Percentiles rank a stretch among this genome's conserved stretches.
These are phyloP conservation scores for Drosophila mayaguana DNA, from an alignment of 2,888 invertebrate genomes.

Conservation along the genomic window DNA sequence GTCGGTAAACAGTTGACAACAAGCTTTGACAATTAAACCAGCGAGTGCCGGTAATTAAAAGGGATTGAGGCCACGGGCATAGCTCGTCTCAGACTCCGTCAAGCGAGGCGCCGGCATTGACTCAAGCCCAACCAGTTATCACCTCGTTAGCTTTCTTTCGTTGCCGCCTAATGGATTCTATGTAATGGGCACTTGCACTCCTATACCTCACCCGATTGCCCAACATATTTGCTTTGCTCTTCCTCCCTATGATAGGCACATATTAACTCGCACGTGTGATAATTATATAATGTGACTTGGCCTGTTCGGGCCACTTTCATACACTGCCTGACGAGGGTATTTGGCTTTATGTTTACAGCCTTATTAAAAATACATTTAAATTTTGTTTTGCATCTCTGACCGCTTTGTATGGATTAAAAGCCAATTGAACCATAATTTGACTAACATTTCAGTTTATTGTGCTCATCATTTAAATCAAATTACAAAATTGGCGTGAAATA, in stretches of 20 bases:
- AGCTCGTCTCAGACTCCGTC: slow-evolving; percentile 15
- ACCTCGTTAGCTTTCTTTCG: slow-evolving; percentile 49
- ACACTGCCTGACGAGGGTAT: slow-evolving; percentile 12
- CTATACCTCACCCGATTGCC: slow-evolving; percentile 56
- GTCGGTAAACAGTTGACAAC: slow-evolving; percentile 68
- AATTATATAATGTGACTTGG: slow-evolving; percentile 57
- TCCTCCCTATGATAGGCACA: slow-evolving; percentile 13
- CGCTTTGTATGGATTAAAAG: not conserved
- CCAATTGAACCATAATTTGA: not conserved
- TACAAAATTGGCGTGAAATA: not conserved
- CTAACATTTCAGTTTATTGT: not conserved
- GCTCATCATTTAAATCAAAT: not conserved
- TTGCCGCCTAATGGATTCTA: slow-evolving; percentile 74
- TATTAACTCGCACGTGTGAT: slow-evolving; percentile 53
- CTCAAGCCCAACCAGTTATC: slow-evolving; percentile 15
- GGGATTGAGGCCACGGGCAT: slow-evolving; percentile 71
- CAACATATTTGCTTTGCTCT: slow-evolving; percentile 58
- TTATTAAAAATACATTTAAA: not conserved
- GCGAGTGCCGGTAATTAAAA: slow-evolving; percentile 60
- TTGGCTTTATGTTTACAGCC: not conserved
- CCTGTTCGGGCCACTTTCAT: slow-evolving; percentile 14
- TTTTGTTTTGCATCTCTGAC: not conserved
- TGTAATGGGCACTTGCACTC: slow-evolving; percentile 51
- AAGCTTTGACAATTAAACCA: slow-evolving; percentile 71
- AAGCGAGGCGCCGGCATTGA: slow-evolving; percentile 13